phyloP scores from a whole-genome alignment of 1,140 invertebrate genomes.

The Camponotus pennsylvanicus region DNA sequence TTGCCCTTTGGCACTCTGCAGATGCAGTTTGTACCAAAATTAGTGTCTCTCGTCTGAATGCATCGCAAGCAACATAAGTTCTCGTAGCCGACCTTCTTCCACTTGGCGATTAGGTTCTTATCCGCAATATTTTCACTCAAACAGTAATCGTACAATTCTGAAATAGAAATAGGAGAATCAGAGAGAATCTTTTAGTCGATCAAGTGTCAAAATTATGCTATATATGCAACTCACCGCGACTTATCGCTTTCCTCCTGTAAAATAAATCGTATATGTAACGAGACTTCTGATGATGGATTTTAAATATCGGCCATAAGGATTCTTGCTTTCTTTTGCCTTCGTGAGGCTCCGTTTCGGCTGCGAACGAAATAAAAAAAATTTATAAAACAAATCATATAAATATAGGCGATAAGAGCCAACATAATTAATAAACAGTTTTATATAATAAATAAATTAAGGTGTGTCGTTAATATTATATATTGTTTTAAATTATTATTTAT shows the following conservation, averaged over 20 bases:
- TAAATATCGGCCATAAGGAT: slow-evolving; percentile 99
- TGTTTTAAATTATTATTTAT: no score
- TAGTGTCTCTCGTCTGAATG: slow-evolving; percentile 99
- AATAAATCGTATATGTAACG: slow-evolving; percentile 99
- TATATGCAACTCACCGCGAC: slow-evolving; percentile 88
- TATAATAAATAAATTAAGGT: no score
- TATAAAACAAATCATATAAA: slow-evolving; percentile 61
- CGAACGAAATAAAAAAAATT: slow-evolving; percentile 49
- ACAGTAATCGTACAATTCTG: slow-evolving; percentile 99
- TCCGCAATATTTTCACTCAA: slow-evolving; percentile 99
- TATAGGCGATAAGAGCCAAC: no score
- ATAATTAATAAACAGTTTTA: no score
- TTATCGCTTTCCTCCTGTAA: slow-evolving; percentile 98
- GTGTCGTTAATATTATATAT: no score
- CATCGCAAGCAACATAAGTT: slow-evolving; percentile 99
- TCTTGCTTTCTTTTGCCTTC: slow-evolving; percentile 99
- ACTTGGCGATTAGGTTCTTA: slow-evolving; percentile 99
- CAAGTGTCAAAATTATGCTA: no score
- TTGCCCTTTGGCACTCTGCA: slow-evolving; percentile 99
- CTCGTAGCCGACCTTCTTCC: slow-evolving; percentile 99
- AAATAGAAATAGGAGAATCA: slow-evolving; percentile 73
- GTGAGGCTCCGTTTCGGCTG: slow-evolving; percentile 98
- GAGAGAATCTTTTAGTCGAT: neutral
- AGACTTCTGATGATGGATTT: slow-evolving; percentile 99
- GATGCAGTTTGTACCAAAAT: slow-evolving; percentile 99